Percentiles rank a stretch among this genome's conserved stretches.
Evolutionary conservation across 1,140 invertebrate species (phyloP).

Genomic region (Euura lappo): DNA sequence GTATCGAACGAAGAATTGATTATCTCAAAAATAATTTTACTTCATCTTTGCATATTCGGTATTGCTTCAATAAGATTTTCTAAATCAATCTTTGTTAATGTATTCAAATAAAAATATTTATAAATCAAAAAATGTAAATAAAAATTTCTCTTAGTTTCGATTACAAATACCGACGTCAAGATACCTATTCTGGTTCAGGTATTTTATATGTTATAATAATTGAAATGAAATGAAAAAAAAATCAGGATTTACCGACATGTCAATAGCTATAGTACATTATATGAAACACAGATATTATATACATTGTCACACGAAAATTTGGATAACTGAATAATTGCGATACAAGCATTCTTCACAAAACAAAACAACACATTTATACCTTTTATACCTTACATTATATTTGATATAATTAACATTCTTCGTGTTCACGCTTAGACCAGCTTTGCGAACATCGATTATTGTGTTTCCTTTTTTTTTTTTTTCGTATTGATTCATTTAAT

Average conservation of each 20-base stretch:
- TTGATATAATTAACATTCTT: not conserved
- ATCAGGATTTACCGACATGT: not conserved
- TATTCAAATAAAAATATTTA: no score
- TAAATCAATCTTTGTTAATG: not conserved
- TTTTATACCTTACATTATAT: not conserved
- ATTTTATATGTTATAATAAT: no score
- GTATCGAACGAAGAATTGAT: not conserved
- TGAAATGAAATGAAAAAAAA: not conserved
- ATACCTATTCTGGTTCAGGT: no score
- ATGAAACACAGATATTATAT: not conserved
- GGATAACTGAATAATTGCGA: not conserved
- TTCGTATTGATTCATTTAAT: no score
- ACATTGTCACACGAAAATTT: not conserved
- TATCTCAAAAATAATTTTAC: not conserved
- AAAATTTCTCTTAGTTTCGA: no score
- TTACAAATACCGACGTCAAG: no score
- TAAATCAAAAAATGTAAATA: no score
- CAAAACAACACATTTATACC: not conserved
- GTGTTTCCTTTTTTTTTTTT: no score
- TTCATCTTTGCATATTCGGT: not conserved
- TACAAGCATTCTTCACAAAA: no score
- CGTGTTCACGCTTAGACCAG: not conserved
- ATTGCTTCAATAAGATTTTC: not conserved
- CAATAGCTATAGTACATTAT: not conserved
- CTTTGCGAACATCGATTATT: not conserved